A percentile compares a stretch with the other conserved stretches of the same genome.
phyloP scores from a whole-genome alignment of 1,140 invertebrate species.

The Diorhabda elongata region DNA sequence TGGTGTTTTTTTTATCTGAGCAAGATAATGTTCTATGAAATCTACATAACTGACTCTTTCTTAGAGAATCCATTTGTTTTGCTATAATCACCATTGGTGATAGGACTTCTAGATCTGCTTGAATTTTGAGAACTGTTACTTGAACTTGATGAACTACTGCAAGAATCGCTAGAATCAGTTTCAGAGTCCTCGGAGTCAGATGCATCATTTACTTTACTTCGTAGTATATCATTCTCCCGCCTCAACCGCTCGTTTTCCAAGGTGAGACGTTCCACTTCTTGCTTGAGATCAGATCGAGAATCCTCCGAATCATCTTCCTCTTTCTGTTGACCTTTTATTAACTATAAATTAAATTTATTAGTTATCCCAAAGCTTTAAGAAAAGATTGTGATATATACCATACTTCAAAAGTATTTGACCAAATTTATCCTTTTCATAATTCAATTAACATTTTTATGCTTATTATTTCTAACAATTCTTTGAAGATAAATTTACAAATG shows the following conservation, averaged over 20 bases:
- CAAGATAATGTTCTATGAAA: not conserved
- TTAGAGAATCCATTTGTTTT: slow-evolving; percentile 36
- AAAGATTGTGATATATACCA: too few relatives aligned
- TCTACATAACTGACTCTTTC: slow-evolving; percentile 5
- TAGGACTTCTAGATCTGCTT: slow-evolving; percentile 22
- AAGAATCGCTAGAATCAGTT: slow-evolving; percentile 49
- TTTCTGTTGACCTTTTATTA: slow-evolving; percentile 49
- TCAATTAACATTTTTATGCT: too few relatives aligned
- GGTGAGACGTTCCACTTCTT: slow-evolving; percentile 48
- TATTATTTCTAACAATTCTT: too few relatives aligned
- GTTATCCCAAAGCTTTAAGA: too few relatives aligned
- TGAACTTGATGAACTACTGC: slow-evolving; percentile 33
- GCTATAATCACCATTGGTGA: slow-evolving; percentile 26
- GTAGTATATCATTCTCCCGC: slow-evolving; percentile 54
- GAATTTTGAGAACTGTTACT: slow-evolving; percentile 31
- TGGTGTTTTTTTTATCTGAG: too few relatives aligned
- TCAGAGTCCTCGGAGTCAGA: slow-evolving; percentile 56
- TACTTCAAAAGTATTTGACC: too few relatives aligned
- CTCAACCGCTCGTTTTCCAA: slow-evolving; percentile 45
- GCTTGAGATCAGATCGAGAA: slow-evolving; percentile 44
- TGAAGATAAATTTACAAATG: too few relatives aligned
- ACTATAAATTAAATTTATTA: not conserved
- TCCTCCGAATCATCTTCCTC: slow-evolving; percentile 32
- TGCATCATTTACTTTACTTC: slow-evolving; percentile 45
- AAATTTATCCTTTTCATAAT: too few relatives aligned